Percentiles rank a stretch among this genome's conserved stretches.
Conservation (phyloP, 2,888 invertebrate species). For the Sylvicola cinctus region DNA sequence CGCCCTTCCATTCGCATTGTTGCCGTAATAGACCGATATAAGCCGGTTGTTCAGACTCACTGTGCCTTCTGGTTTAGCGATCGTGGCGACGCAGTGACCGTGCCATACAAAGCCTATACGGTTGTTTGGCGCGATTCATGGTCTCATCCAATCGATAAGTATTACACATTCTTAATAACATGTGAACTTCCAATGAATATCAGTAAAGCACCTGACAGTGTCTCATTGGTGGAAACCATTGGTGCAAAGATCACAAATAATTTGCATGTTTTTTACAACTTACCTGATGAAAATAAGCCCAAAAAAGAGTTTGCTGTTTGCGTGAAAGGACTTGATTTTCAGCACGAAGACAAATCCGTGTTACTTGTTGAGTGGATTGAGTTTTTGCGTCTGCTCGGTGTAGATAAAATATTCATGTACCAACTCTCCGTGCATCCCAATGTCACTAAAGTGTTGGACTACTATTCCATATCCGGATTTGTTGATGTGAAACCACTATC, state of each 20-base stretch:
- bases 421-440: constrained; percentile 82
- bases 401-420: constrained; percentile 81
- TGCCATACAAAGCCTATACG: constrained; percentile 72
- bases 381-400: constrained; percentile 63
- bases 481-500: constrained; percentile 63
- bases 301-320: constrained; percentile 77
- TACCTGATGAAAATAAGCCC: constrained; percentile 31
- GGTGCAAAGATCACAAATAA: constrained; percentile 77
- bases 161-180: constrained; percentile 77
- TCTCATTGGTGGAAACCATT: constrained; percentile 64
- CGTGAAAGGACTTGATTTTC: constrained; percentile 83
- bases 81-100: constrained; percentile 57
- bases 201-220: constrained; percentile 54
- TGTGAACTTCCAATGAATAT: constrained; percentile 64
- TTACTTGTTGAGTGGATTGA: constrained; percentile 90
- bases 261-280: constrained; percentile 60
- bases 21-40: constrained; percentile 76
- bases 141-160: constrained; percentile 83
- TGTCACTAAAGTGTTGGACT: constrained; percentile 53
- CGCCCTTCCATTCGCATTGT: constrained; percentile 70
- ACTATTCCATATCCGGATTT: constrained; percentile 41
- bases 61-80: constrained; percentile 84
- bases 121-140: constrained; percentile 89
- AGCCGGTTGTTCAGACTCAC: constrained; percentile 59
- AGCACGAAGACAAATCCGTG: constrained; percentile 77